A percentile compares a stretch with the other conserved stretches of the same genome.
phyloP scores from a whole-genome alignment of 2,797 vertebrate species.

The Euthynnus affinis region DNA sequence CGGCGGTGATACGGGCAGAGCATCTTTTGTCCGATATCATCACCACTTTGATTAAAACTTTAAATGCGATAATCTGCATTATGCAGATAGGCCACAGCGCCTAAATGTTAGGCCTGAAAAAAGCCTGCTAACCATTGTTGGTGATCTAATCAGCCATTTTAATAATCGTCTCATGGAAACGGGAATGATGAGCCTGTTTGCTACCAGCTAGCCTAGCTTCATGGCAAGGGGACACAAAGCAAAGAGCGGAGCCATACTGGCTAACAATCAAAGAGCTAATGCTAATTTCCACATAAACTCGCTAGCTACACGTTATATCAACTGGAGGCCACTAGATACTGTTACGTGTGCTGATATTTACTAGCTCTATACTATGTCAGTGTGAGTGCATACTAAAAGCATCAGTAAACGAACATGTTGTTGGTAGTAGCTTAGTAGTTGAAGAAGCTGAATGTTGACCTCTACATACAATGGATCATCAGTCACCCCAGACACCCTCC shows the following conservation, averaged over 20 bases:
- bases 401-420: background rate
- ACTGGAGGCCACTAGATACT: background rate
- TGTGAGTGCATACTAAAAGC: background rate
- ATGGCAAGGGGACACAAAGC: constrained; percentile 69
- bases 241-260: constrained; percentile 40
- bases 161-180: constrained; percentile 59
- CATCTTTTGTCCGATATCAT: background rate
- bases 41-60: background rate
- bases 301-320: background rate
- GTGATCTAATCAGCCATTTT: constrained; percentile 77
- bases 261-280: constrained; percentile 56
- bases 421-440: background rate
- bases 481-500: constrained; percentile 61
- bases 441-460: constrained; percentile 44
- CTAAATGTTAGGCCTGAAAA: background rate
- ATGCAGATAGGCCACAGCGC: accelerated
- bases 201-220: constrained; percentile 41
- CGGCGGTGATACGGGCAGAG: constrained; percentile 9
- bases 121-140: constrained; percentile 50
- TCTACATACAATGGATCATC: constrained; percentile 72
- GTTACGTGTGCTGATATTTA: background rate
- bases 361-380: accelerated
- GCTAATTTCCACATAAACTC: constrained; percentile 57
- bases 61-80: background rate
- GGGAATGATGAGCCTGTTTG: constrained; percentile 23